Conservation (phyloP, 2,888 invertebrate species). For the Orthosia gracilis region DNA sequence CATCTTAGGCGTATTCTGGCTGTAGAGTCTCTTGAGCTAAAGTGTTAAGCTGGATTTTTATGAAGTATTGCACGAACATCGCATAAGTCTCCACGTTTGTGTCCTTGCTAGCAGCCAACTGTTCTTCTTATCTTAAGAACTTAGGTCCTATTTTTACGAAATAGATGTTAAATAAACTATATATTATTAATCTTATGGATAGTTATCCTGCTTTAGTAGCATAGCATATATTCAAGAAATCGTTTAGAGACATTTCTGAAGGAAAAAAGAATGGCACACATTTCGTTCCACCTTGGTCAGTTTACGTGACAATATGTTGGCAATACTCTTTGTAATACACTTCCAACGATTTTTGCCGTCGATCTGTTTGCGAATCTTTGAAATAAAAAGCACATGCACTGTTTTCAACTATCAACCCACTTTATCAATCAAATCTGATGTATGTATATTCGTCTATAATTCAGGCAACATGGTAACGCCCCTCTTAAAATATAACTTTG, state of each 20-base stretch:
- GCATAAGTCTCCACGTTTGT: not conserved
- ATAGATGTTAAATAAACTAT: too few relatives aligned
- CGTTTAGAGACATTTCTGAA: not conserved
- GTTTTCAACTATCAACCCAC: slow-evolving; percentile 34
- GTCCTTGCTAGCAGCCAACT: not conserved
- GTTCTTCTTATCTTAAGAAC: not conserved
- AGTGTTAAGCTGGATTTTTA: not conserved
- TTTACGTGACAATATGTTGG: not conserved
- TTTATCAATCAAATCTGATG: slow-evolving; percentile 40
- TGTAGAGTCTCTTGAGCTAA: too few relatives aligned
- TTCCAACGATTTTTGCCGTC: not conserved
- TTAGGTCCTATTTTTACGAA: not conserved
- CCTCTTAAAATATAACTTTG: slow-evolving; percentile 48
- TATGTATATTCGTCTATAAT: slow-evolving; percentile 32
- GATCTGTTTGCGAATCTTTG: slow-evolving; percentile 33
- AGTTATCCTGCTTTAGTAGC: not conserved
- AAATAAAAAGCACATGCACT: slow-evolving; percentile 28
- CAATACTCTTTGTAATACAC: not conserved
- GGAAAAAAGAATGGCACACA: not conserved
- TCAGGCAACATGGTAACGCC: slow-evolving; percentile 41
- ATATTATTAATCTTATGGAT: not conserved
- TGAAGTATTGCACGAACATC: not conserved
- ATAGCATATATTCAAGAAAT: not conserved
- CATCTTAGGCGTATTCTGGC: too few relatives aligned
- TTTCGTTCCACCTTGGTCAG: not conserved